A percentile compares a stretch with the other conserved stretches of the same genome.
Conservation (phyloP, 1,140 invertebrate species). For the Pygmarrhopalites habei region DNA sequence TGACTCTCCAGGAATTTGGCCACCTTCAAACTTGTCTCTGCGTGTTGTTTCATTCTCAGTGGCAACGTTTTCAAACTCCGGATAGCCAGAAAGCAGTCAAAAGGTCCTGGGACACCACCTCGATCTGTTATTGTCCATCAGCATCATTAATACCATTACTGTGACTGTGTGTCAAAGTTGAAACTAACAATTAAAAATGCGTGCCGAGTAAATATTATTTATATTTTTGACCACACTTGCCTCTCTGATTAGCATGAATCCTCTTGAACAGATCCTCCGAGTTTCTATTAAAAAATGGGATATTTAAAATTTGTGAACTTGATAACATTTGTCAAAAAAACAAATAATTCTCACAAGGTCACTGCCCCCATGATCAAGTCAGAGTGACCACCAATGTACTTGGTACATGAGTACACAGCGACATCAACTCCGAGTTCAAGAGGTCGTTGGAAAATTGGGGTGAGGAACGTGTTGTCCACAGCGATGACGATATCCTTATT, state of each 20-base stretch:
- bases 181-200: too few species aligned
- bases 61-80: slow-evolving; percentile 60
- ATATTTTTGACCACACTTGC: too few species aligned
- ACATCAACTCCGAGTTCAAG: slow-evolving; percentile 58
- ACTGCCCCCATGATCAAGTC: slow-evolving; percentile 60
- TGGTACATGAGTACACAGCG: slow-evolving; percentile 58
- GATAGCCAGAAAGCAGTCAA: slow-evolving; percentile 57
- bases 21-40: too few species aligned
- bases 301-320: too few species aligned
- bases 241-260: slow-evolving; percentile 54
- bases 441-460: slow-evolving; percentile 62
- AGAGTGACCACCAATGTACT: slow-evolving; percentile 60
- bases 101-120: slow-evolving; percentile 57
- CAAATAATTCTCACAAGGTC: too few species aligned
- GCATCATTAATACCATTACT: too few species aligned
- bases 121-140: too few species aligned
- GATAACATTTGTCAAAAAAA: too few species aligned
- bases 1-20: slow-evolving; percentile 53
- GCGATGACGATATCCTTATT: slow-evolving; percentile 59
- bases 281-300: too few species aligned
- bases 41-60: too few species aligned
- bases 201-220: too few species aligned
- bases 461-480: slow-evolving; percentile 97
- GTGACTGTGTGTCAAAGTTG: too few species aligned
- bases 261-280: slow-evolving; percentile 47